Percentiles rank a stretch among this genome's conserved stretches.
phyloP scores from a whole-genome alignment of 2,888 invertebrate genomes.

The Myopa tessellatipennis region DNA sequence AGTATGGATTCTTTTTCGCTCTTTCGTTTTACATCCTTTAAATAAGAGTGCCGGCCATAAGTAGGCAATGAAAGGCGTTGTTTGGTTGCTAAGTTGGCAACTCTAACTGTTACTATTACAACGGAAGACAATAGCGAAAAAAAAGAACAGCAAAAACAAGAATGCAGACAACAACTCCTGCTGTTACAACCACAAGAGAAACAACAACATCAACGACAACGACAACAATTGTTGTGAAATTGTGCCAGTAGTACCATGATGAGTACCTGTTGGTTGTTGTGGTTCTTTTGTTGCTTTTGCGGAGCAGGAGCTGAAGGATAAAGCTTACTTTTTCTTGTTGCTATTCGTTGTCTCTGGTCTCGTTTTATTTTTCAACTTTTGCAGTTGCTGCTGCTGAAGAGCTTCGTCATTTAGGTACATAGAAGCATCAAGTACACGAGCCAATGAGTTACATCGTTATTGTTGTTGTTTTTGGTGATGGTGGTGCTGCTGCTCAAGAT shows the following conservation, averaged over 20 bases:
- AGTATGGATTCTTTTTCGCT: constrained; percentile 4
- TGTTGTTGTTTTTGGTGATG: background rate
- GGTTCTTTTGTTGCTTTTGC: background rate
- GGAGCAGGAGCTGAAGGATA: constrained; percentile 22
- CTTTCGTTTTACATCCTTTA: background rate
- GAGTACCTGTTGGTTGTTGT: background rate
- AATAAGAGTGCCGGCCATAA: background rate
- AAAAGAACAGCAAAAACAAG: constrained; percentile 7
- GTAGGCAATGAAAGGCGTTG: constrained; percentile 8
- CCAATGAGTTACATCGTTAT: constrained; percentile 22
- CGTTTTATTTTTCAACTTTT: background rate
- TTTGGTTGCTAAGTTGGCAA: constrained; percentile 13
- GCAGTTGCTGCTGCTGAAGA: background rate
- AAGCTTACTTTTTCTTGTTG: background rate
- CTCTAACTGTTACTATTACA: constrained; percentile 8
- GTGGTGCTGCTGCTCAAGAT: constrained; percentile 10
- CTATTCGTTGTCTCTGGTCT: background rate
- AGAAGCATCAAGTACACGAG: constrained; percentile 20
- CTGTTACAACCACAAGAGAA: constrained; percentile 18
- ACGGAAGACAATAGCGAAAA: background rate
- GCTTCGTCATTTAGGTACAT: background rate
- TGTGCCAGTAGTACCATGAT: constrained; percentile 36
- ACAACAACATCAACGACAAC: constrained; percentile 13
- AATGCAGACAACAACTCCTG: background rate
- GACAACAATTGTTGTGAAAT: constrained; percentile 23